Conservation (phyloP, 2,113 vertebrate species). For the Phalacrocorax pelagicus region DNA sequence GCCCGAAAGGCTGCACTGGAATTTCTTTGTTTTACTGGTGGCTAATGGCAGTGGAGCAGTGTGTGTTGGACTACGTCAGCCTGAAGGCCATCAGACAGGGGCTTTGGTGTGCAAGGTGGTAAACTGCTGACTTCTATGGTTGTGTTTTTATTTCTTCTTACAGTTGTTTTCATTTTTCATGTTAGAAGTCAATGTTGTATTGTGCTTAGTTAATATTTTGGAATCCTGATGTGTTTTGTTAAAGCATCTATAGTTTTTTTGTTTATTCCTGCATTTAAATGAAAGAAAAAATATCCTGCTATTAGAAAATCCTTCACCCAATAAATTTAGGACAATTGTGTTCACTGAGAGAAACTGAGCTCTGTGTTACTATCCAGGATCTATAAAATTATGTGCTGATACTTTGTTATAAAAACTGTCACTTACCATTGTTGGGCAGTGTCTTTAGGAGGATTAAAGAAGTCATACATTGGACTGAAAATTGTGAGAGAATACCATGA, state of each 20-base stretch:
- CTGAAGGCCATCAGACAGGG: background rate
- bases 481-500: background rate
- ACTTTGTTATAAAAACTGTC: background rate
- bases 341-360: background rate
- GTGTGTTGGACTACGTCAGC: fast-evolving
- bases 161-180: background rate
- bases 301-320: background rate
- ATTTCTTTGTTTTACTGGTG: background rate
- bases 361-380: background rate
- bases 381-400: background rate
- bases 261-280: background rate
- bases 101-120: background rate
- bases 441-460: background rate
- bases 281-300: background rate
- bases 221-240: background rate
- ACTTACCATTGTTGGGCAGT: background rate
- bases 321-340: background rate
- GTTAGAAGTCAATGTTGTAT: background rate
- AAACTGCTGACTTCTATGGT: background rate
- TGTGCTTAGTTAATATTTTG: background rate
- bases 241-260: background rate
- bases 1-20: background rate
- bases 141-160: background rate
- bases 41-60: background rate
- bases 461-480: background rate